These are phyloP conservation scores for Dasyprocta punctata DNA, from an alignment of 2,113 vertebrate species.

Conservation along the genomic window DNA sequence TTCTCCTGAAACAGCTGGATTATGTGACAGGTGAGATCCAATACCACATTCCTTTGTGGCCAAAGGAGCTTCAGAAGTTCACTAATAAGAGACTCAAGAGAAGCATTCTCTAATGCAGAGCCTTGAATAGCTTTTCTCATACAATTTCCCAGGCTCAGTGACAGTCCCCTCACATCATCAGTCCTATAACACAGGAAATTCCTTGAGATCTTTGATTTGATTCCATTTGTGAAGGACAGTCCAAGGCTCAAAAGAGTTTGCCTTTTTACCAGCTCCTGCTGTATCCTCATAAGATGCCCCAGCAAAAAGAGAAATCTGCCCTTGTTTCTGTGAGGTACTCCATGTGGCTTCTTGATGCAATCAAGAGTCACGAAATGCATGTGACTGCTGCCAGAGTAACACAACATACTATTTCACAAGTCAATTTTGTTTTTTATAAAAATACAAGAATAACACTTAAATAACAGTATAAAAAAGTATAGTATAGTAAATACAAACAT, in stretches of 20 bases:
- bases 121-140: neutral
- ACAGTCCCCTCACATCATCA: neutral
- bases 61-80: neutral
- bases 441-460: neutral
- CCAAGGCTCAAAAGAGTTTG: neutral
- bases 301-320: neutral
- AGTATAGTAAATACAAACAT: neutral
- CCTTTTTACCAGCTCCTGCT: neutral
- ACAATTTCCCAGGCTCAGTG: neutral
- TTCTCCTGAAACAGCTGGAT: neutral
- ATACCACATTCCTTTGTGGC: neutral
- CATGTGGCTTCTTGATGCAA: neutral
- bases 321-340: neutral
- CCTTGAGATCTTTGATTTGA: neutral
- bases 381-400: neutral
- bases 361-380: neutral
- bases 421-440: neutral
- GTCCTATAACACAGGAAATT: neutral
- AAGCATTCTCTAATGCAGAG: neutral
- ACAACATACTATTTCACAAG: neutral
- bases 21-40: neutral
- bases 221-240: neutral
- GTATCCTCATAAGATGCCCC: fast-evolving
- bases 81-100: neutral
- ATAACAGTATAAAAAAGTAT: neutral